A percentile compares a stretch with the other conserved stretches of the same genome.
These are phyloP conservation scores for Geophilus truncorum DNA, from an alignment of 2,888 invertebrate genomes.

Conservation along the genomic window DNA sequence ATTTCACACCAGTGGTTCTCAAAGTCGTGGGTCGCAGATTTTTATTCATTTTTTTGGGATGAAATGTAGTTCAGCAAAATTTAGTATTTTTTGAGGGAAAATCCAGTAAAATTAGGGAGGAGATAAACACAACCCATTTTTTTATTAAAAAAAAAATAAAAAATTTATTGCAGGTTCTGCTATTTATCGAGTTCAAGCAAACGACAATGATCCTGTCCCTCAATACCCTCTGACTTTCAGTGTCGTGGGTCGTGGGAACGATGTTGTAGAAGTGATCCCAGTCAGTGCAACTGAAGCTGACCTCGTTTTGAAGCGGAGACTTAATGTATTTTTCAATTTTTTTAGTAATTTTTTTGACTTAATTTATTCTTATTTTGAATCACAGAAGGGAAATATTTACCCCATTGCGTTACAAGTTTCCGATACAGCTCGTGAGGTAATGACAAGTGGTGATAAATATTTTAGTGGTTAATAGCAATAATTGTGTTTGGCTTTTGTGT, in stretches of 20 bases:
- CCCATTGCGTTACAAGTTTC: not conserved
- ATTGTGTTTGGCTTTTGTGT: not conserved
- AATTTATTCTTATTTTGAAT: not conserved
- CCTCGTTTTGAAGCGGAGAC: not conserved
- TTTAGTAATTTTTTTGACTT: not conserved
- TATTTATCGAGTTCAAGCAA: constrained; percentile 2
- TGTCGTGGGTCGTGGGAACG: not conserved
- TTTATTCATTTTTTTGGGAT: too few species aligned
- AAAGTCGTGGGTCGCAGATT: too few species aligned
- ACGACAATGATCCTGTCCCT: constrained; percentile 23
- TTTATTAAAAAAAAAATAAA: not conserved
- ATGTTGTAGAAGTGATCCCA: not conserved
- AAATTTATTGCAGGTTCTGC: not conserved
- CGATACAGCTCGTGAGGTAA: constrained; percentile 25
- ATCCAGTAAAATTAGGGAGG: too few species aligned
- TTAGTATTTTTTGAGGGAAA: too few species aligned
- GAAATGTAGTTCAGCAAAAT: too few species aligned
- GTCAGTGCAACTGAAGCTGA: constrained; percentile 23
- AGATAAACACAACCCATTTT: too few species aligned
- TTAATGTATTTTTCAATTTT: not conserved
- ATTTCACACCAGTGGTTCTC: too few species aligned
- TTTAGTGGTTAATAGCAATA: not conserved
- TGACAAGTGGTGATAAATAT: not conserved
- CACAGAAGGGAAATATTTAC: constrained; percentile 4
- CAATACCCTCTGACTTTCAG: constrained; percentile 28